phyloP scores from a whole-genome alignment of 1,140 invertebrate species.

The Drosophila nigromelanica region DNA sequence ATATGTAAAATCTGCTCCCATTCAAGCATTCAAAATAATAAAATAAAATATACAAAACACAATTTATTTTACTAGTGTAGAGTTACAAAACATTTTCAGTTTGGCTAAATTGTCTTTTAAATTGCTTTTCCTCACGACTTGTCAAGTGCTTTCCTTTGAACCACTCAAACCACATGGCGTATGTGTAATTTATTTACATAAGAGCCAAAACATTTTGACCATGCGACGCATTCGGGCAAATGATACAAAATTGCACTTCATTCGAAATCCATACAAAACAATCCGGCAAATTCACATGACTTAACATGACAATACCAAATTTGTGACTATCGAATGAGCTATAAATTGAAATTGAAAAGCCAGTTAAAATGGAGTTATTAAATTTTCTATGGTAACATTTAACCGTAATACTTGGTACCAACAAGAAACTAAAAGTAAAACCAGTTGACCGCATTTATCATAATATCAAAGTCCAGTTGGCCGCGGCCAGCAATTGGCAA shows the following conservation, averaged over 20 bases:
- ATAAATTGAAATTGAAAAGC: constrained; percentile 6
- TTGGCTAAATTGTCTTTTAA: constrained; percentile 57
- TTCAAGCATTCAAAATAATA: too few species aligned
- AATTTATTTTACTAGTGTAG: constrained; percentile 5
- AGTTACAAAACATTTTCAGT: constrained; percentile 52
- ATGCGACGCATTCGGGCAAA: background rate
- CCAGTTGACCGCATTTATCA: constrained; percentile 10
- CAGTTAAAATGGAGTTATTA: background rate
- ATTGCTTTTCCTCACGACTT: constrained; percentile 62
- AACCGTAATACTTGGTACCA: background rate
- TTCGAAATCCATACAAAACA: background rate
- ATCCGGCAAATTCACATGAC: background rate
- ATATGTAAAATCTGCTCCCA: too few species aligned
- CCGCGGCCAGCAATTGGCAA: constrained; percentile 32
- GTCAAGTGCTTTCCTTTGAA: constrained; percentile 21
- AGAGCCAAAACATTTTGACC: constrained; percentile 9
- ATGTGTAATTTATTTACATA: constrained; percentile 50
- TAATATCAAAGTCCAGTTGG: constrained; percentile 7
- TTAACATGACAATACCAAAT: background rate
- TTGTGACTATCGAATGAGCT: background rate
- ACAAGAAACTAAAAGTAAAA: constrained; percentile 2
- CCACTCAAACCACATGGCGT: constrained; percentile 12
- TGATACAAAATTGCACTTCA: constrained; percentile 9
- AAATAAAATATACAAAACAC: background rate
- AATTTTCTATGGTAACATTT: background rate